Evolutionary conservation across 1,140 invertebrate genomes (phyloP).

Genomic region (Drosophila kepulauana): DNA sequence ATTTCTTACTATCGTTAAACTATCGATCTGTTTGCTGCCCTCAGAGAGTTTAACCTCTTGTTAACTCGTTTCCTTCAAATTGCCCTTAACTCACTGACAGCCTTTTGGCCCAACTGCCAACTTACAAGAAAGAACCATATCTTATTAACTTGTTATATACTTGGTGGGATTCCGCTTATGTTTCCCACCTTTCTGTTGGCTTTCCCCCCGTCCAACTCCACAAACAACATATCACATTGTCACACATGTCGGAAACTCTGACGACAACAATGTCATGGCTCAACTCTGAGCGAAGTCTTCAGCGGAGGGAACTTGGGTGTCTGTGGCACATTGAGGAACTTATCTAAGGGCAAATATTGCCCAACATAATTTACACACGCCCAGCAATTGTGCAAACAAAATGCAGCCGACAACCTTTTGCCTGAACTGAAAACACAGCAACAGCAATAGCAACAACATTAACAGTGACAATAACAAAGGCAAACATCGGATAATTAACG

Average conservation of each 20-base stretch:
- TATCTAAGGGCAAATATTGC: conserved; percentile 72
- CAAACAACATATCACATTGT: conserved; percentile 34
- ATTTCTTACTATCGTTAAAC: neutral
- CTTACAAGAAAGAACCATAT: conserved; percentile 2
- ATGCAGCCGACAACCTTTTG: conserved; percentile 76
- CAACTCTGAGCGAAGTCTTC: conserved; percentile 3
- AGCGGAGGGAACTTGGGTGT: conserved; percentile 32
- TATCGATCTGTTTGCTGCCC: neutral
- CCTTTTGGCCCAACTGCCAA: neutral
- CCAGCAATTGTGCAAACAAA: conserved; percentile 75
- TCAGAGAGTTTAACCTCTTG: no score
- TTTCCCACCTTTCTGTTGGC: conserved; percentile 66
- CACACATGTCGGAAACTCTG: conserved; percentile 37
- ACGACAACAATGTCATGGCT: conserved; percentile 62
- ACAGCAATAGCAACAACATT: conserved; percentile 2
- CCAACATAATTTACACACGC: conserved; percentile 78
- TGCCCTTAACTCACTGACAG: neutral
- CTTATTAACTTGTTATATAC: conserved; percentile 16
- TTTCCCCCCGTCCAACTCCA: conserved; percentile 14
- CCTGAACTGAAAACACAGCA: conserved; percentile 29
- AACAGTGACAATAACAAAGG: conserved; percentile 34
- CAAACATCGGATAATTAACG: conserved; percentile 71
- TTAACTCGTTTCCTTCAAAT: neutral
- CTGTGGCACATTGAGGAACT: conserved; percentile 62
- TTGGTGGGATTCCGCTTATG: conserved; percentile 55